phyloP scores from a whole-genome alignment of 2,888 invertebrate species.

The Eudemis profundana region DNA sequence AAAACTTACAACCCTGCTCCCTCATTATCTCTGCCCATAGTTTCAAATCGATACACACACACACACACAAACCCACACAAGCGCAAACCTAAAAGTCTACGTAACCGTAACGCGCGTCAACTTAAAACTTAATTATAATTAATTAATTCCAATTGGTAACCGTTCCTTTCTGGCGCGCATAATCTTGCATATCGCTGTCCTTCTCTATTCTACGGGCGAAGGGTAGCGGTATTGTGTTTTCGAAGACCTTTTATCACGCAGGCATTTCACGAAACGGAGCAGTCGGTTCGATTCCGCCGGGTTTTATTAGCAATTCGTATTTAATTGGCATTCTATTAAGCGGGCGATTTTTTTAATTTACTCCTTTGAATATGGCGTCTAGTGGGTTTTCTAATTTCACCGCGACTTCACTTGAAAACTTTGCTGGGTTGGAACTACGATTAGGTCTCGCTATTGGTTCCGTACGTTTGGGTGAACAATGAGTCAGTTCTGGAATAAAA shows the following conservation, averaged over 20 bases:
- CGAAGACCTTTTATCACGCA: conserved; percentile 83
- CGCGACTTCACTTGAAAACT: neutral
- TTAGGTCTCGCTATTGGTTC: neutral
- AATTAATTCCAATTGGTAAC: conserved; percentile 89
- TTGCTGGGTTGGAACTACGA: neutral
- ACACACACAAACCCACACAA: conserved; percentile 74
- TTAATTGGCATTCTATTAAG: conserved; percentile 79
- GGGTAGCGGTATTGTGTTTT: conserved; percentile 82
- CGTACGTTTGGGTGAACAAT: neutral
- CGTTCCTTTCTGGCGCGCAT: conserved; percentile 70
- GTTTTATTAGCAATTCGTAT: conserved; percentile 81
- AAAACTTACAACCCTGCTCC: conserved; percentile 76
- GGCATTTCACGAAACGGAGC: conserved; percentile 77
- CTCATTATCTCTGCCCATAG: conserved; percentile 83
- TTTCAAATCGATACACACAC: conserved; percentile 80
- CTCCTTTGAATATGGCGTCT: conserved; percentile 36
- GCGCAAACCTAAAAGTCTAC: conserved; percentile 74
- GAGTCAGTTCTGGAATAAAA: too few relatives aligned
- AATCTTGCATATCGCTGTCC: conserved; percentile 80
- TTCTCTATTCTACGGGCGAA: conserved; percentile 67
- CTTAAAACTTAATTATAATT: conserved; percentile 94
- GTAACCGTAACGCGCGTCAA: conserved; percentile 86
- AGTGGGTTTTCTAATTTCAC: conserved; percentile 7
- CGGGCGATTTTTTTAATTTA: conserved; percentile 49
- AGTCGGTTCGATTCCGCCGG: conserved; percentile 75